Base-by-base conservation (phyloP, 1,140 invertebrate species). In the Aphis gossypii region DNA sequence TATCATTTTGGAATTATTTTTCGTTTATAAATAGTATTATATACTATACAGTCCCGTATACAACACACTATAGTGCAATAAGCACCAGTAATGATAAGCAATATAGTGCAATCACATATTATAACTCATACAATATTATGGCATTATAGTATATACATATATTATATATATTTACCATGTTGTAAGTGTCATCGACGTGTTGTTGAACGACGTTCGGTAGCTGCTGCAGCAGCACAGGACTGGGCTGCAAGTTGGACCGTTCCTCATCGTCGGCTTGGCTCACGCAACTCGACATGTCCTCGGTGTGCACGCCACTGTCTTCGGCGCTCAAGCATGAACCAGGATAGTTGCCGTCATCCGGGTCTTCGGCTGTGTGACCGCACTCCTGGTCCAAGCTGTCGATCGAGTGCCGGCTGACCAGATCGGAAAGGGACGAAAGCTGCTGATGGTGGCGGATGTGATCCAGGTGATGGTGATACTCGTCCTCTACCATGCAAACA, bases 301-400 rank as follows among this genome's bases (percentile, higher is more conserved):
- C 97, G 48, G 97, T 98, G 94, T 98, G 97, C 92, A 98, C 97
- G 8, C 97, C 97, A 93, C 97, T 97, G 94, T 98, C 97, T 95
- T 98, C 97, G 90, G 96, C 96, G 76, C 94, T 95, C 48, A 95
- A 94, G 44, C 94, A 94, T 2, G 96, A 96, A 0, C 96, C 95
- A 38, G 96, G 96, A 94, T 96, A 96, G 94, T 95, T 95, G 7
- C 94, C 94, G 94, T 95, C 97, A 25, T 83, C 93, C 56, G 87
- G 87, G 46, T 83, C 88, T 25, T 93, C 84, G 18, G 41, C 23
- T 9, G 82, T 84, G 14, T 76, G 60, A n/a, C 84, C 86, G 30
- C 87, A 89, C 25, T 86, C 86, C 25, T 84, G 92, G 76, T 93
- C 92, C 48, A 93, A 51, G 38, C 92, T 93, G 82, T 93, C 92